A percentile compares a stretch with the other conserved stretches of the same genome.
These are phyloP conservation scores for Yasuhikotakia modesta DNA, from an alignment of 2,797 vertebrate species.

Conservation along the genomic window DNA sequence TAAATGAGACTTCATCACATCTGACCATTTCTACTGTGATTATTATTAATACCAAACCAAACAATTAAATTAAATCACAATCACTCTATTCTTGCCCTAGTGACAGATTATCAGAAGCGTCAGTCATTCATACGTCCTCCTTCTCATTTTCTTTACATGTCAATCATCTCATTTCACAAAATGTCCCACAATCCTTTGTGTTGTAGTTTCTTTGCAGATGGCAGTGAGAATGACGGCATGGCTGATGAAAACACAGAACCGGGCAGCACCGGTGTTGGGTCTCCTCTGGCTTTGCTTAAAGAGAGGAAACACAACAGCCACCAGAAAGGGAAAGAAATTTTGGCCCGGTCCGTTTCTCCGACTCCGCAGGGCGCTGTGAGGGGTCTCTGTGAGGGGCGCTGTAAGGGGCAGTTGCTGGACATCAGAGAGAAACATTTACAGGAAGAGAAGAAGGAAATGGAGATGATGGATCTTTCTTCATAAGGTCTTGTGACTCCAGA, in stretches of 20 bases:
- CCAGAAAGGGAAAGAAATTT: slow-evolving; percentile 59
- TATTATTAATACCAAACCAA: too few relatives aligned
- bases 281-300: slow-evolving; percentile 53
- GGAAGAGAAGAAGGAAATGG: slow-evolving; percentile 62
- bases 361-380: too few relatives aligned
- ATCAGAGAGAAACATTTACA: slow-evolving; percentile 32
- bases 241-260: slow-evolving; percentile 77
- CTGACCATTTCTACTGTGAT: too few relatives aligned
- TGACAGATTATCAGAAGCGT: slow-evolving; percentile 54
- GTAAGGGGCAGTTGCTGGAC: slow-evolving; percentile 32
- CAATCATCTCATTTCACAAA: slow-evolving; percentile 6
- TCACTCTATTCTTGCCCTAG: too few relatives aligned
- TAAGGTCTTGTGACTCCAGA: slow-evolving; percentile 64
- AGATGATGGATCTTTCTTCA: slow-evolving; percentile 68
- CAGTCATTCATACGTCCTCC: slow-evolving; percentile 27
- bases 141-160: slow-evolving; percentile 19
- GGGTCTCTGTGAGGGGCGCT: too few relatives aligned
- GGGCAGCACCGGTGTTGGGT: slow-evolving; percentile 64
- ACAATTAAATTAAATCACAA: too few relatives aligned
- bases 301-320: slow-evolving; percentile 63
- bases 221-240: slow-evolving; percentile 68
- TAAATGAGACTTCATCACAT: too few relatives aligned
- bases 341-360: too few relatives aligned
- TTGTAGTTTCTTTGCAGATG: slow-evolving; percentile 33
- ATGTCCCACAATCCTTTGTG: slow-evolving; percentile 22